Base-by-base conservation (phyloP, 2,797 vertebrate species). In the Diplodus puntazzo region DNA sequence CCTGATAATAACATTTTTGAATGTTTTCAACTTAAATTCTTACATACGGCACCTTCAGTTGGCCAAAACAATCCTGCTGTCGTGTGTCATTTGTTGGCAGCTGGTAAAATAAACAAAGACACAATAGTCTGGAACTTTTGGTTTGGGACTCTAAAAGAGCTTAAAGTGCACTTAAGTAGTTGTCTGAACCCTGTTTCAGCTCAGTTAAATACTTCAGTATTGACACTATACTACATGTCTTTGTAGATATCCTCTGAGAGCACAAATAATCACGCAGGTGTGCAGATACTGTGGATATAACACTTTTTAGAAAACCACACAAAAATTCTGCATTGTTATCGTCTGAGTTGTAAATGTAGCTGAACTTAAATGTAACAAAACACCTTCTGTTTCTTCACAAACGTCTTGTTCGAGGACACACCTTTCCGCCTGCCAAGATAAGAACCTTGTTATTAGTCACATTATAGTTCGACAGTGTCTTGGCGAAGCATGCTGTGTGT, bases 361-460 rank as follows among this genome's bases (percentile, higher is more conserved):
- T 34, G 5, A 34, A 7, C 30, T 34, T 34, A 27, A 9, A 59
- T 70, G 11, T 30, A 18, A 58, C 3, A 0, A 39, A 71, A 55
- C 46, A 45, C 4, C 52, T 25, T 2, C 18, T 43, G 34, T 63
- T 67, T 49, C 30, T 21, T 65, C n/a, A 42, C 55, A 75, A 39
- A 27, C n/a, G 12, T 42, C 8, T 25, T 52, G 6, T 65, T 55
- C 55, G 12, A 62, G 39, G 20, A 64, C 48, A 34, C 18, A 27
- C 17, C n/a, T 59, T 58, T 14, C 14, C 18, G 13, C 34, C 48
- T 64, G 50, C 75, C 58, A 82, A 69, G 13, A 63, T 50, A 13
- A 16, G 50, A 57, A 45, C 42, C 11, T 11, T 13, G 20, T 70
- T 63, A 27, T 61, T 65, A 23, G 52, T 74, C 52, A 30, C 54